Conservation (phyloP, 2,888 invertebrate species). For the Tenodera sinensis region DNA sequence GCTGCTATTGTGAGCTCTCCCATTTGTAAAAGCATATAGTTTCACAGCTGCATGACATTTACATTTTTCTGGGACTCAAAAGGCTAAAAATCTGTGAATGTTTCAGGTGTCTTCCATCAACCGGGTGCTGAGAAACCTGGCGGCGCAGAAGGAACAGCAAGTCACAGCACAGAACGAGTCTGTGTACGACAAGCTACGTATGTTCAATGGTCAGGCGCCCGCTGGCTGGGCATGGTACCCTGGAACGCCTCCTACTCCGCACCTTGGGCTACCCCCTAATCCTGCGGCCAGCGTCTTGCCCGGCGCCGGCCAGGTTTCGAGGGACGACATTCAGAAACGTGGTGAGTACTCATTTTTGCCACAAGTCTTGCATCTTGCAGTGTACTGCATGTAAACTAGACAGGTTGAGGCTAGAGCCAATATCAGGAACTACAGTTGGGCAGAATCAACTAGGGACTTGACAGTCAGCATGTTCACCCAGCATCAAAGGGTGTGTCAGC, state of each 20-base stretch:
- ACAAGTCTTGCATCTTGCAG: too few species aligned
- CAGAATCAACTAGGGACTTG: too few species aligned
- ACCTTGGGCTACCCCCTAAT: slow-evolving; percentile 58
- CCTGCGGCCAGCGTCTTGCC: slow-evolving; percentile 48
- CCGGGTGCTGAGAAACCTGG: slow-evolving; percentile 92
- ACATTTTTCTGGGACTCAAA: not conserved
- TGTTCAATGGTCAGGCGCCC: slow-evolving; percentile 89
- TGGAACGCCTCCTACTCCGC: slow-evolving; percentile 69
- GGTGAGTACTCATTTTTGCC: slow-evolving; percentile 50
- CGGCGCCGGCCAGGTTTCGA: slow-evolving; percentile 49
- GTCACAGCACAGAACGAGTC: slow-evolving; percentile 79
- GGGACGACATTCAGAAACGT: slow-evolving; percentile 73
- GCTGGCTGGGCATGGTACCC: slow-evolving; percentile 83
- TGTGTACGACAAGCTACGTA: slow-evolving; percentile 89
- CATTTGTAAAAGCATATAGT: too few species aligned
- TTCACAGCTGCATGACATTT: not conserved
- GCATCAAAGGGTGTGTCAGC: too few species aligned
- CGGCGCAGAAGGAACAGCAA: slow-evolving; percentile 94
- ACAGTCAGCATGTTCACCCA: too few species aligned
- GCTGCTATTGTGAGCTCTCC: too few species aligned
- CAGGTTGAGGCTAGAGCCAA: too few species aligned
- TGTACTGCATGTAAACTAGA: too few species aligned
- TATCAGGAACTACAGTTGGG: too few species aligned
- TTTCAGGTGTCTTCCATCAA: slow-evolving; percentile 94
- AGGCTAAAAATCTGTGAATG: not conserved